phyloP scores from a whole-genome alignment of 2,888 invertebrate species.

The Notodonta dromedarius region DNA sequence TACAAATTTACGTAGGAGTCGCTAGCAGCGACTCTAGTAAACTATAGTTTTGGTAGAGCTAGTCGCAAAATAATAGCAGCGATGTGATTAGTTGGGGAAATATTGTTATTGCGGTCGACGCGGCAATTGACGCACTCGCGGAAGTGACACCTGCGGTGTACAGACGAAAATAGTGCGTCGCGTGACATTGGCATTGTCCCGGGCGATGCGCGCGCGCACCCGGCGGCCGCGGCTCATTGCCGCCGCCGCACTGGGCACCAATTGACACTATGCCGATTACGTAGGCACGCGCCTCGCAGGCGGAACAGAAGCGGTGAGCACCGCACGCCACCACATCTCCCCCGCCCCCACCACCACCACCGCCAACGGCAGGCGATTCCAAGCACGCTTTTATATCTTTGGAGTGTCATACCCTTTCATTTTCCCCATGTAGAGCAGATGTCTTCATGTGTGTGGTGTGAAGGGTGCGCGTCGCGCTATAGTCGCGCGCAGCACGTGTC shows the following conservation, averaged over 20 bases:
- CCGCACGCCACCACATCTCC: not conserved
- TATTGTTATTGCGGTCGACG: conserved; percentile 2
- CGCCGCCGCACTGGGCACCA: not conserved
- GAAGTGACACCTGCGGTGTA: conserved; percentile 41
- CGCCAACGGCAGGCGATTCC: too few species aligned
- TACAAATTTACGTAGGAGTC: too few species aligned
- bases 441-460: not conserved
- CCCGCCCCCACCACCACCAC: too few species aligned
- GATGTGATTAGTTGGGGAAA: not conserved
- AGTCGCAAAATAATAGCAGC: too few species aligned
- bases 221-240: conserved; percentile 7
- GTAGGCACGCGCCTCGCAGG: not conserved
- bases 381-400: not conserved
- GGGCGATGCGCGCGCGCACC: conserved; percentile 15
- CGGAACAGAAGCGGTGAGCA: not conserved
- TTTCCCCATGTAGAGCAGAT: not conserved
- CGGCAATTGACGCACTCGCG: conserved; percentile 18
- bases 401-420: not conserved
- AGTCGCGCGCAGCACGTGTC: not conserved
- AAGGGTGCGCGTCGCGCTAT: not conserved
- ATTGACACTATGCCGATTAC: not conserved
- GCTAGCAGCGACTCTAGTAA: too few species aligned
- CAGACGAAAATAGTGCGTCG: conserved; percentile 48
- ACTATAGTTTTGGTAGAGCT: not conserved
- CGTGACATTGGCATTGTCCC: conserved; percentile 57